phyloP scores from a whole-genome alignment of 2,797 vertebrate species.

The Clarias pachynema region DNA sequence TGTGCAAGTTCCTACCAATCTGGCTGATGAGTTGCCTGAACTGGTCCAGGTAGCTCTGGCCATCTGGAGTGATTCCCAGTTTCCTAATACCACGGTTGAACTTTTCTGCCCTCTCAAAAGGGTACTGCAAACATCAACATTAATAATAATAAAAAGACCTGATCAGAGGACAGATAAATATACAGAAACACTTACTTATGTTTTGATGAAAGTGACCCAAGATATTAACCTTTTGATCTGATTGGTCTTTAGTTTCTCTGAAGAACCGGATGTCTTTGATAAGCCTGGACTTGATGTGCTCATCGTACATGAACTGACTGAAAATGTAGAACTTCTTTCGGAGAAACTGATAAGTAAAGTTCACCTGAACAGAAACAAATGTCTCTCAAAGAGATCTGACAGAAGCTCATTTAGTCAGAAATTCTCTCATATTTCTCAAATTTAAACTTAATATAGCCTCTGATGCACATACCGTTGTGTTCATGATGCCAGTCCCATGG shows the following conservation, averaged over 20 bases:
- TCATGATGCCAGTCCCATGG: conserved; percentile 98
- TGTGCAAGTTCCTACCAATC: conserved; percentile 80
- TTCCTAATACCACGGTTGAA: conserved; percentile 98
- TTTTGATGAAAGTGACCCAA: neutral
- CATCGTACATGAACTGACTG: conserved; percentile 99
- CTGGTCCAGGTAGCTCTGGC: conserved; percentile 98
- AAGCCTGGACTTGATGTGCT: conserved; percentile 97
- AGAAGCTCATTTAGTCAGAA: no score
- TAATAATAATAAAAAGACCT: neutral
- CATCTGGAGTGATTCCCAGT: conserved; percentile 94
- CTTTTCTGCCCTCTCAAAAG: conserved; percentile 97
- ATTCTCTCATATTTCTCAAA: no score
- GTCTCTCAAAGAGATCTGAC: neutral
- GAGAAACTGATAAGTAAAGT: conserved; percentile 98
- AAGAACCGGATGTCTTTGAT: conserved; percentile 99
- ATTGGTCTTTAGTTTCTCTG: conserved; percentile 96
- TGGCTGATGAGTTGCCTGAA: conserved; percentile 98
- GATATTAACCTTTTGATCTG: conserved; percentile 90
- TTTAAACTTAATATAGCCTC: no score
- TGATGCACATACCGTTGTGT: conserved; percentile 86
- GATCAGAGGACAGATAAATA: neutral
- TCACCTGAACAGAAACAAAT: conserved; percentile 78
- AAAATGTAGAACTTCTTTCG: conserved; percentile 99
- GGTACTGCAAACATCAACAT: conserved; percentile 79
- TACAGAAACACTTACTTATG: neutral